Evolutionary conservation across 1,140 invertebrate species (phyloP), one percentile per base, ranked within the genome.

Genomic region (Heliconius hermathena): DNA sequence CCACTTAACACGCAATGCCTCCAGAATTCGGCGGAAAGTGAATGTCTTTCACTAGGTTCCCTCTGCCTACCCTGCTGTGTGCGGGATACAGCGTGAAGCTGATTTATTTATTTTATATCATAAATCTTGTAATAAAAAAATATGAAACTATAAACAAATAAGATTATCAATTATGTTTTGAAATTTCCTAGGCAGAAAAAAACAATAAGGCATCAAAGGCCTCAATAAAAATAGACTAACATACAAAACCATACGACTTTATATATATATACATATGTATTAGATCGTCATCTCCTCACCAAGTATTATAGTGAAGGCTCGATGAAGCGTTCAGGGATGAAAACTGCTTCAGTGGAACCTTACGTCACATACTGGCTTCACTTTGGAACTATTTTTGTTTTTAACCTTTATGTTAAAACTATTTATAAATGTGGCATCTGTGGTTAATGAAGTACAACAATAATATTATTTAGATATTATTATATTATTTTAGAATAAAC

Each of bases 241-340:
- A 22, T 66, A 66, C 26, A 5, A 13, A 66, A 11, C 29, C 22
- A 66, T 66, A 26, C 29, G 9, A 22, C n/a, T n/a, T 54, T 57
- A 54, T 54, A 54, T 57, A 54, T 54, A 54, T 54, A 57, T 57
- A 66, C 22, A 4, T 66, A 60, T n/a, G 54, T 60, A 22, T 29
- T 29, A 60, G 74, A 22, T 33, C 72, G 9, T 74, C 41, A 78
- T 70, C 54, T 74, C n/a, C 72, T 78, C 22, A 52, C 77, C 57
- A 36, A 70, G 77, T 74, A 78, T 78, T 74, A 52, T 5, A 41
- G 77, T 74, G 73, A 73, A 74, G 73, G 77, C 73, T 33, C 77
- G 57, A 52, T 70, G 54, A 57, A 78, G 77, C 77, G 60, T 78
- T 78, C 72, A 78, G 54, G 72, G 72, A 74, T 78, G 77, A 74